A percentile compares a stretch with the other conserved stretches of the same genome.
Evolutionary conservation across 2,888 invertebrate species (phyloP).

Genomic region (Ecdyonurus torrentis): DNA sequence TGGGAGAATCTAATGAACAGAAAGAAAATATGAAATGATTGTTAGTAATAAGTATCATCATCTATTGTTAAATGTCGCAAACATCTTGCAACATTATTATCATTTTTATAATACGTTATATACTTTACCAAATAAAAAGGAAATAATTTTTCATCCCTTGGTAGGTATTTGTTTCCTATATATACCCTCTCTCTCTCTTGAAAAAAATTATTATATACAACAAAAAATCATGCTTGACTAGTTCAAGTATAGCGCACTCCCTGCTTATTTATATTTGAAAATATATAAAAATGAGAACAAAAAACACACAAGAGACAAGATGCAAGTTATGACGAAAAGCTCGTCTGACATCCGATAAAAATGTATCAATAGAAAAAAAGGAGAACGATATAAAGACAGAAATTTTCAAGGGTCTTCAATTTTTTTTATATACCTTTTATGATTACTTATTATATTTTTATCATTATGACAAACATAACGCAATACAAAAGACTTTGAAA

Average conservation of each 20-base stretch:
- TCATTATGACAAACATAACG: neutral
- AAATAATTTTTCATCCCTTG: neutral
- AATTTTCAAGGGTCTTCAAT: neutral
- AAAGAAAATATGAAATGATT: no score
- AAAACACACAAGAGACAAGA: neutral
- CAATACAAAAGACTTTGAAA: neutral
- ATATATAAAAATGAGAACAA: no score
- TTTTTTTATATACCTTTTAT: no score
- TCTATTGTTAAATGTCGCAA: no score
- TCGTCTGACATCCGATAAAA: neutral
- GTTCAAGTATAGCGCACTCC: neutral
- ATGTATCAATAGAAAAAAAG: neutral
- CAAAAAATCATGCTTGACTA: neutral
- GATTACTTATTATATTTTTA: neutral
- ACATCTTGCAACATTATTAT: neutral
- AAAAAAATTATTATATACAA: neutral
- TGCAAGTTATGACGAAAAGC: neutral
- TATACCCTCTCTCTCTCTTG: no score
- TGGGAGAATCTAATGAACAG: no score
- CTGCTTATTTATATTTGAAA: no score
- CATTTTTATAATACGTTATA: no score
- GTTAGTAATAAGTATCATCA: no score
- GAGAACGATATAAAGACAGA: no score
- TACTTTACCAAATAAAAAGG: neutral
- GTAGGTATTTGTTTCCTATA: neutral